phyloP scores from a whole-genome alignment of 2,797 vertebrate species.

The Nannoperca australis region DNA sequence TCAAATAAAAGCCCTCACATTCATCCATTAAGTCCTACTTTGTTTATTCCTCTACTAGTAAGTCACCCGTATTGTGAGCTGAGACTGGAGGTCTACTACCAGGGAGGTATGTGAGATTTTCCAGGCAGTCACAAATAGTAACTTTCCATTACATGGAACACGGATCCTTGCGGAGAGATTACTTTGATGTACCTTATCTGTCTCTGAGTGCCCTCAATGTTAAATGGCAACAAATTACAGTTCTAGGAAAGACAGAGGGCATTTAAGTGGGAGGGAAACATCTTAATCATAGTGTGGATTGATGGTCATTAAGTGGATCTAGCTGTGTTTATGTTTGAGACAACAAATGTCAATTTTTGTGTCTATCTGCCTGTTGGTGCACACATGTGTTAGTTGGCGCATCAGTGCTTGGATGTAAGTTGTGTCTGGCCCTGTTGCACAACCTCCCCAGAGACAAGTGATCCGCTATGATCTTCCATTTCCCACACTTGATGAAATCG shows the following conservation, averaged over 20 bases:
- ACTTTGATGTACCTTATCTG: conserved; percentile 68
- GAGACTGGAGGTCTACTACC: conserved; percentile 47
- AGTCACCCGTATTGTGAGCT: conserved; percentile 36
- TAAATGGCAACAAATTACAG: conserved; percentile 64
- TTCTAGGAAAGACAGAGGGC: conserved; percentile 55
- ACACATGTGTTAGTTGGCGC: conserved; percentile 15
- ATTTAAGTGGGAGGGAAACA: conserved; percentile 52
- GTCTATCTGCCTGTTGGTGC: conserved; percentile 28
- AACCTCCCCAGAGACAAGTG: conserved; percentile 48
- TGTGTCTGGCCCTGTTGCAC: conserved; percentile 47
- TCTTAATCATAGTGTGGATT: conserved; percentile 56
- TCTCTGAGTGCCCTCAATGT: conserved; percentile 53
- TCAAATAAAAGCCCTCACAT: conserved; percentile 61
- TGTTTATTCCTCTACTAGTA: conserved; percentile 61
- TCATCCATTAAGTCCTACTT: conserved; percentile 66
- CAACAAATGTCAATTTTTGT: conserved; percentile 17
- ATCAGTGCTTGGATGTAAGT: conserved; percentile 33
- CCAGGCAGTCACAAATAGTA: conserved; percentile 71
- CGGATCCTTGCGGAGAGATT: conserved; percentile 41
- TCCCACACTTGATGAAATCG: conserved; percentile 53
- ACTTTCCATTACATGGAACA: conserved; percentile 71
- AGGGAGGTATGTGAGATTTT: conserved; percentile 61
- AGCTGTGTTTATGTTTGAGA: conserved; percentile 46
- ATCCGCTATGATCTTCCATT: conserved; percentile 43
- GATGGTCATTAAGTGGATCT: conserved; percentile 51